phyloP scores from a whole-genome alignment of 2,113 vertebrate genomes.

The Atlantisia rogersi region DNA sequence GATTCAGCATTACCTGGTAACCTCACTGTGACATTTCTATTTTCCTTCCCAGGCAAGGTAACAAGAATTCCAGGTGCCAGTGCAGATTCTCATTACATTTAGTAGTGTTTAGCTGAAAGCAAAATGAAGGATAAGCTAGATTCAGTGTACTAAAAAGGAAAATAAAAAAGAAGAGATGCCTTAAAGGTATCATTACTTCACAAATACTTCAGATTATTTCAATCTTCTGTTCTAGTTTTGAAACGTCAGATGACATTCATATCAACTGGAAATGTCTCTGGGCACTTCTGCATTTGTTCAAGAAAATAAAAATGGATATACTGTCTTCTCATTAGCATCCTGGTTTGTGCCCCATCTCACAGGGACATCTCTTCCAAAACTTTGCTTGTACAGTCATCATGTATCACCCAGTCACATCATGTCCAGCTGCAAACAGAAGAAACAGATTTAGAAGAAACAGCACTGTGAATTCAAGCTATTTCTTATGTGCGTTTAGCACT shows the following conservation, averaged over 20 bases:
- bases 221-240: not conserved
- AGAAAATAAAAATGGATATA: not conserved
- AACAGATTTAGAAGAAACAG: not conserved
- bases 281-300: not conserved
- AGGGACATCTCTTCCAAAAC: not conserved
- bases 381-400: not conserved
- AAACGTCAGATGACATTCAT: not conserved
- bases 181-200: not conserved
- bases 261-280: not conserved
- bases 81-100: not conserved
- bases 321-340: not conserved
- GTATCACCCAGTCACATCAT: constrained; percentile 80
- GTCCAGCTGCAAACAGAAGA: constrained; percentile 87
- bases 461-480: not conserved
- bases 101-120: not conserved
- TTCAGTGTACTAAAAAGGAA: not conserved
- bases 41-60: not conserved
- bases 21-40: not conserved
- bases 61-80: not conserved
- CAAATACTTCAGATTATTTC: not conserved
- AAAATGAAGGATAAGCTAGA: not conserved
- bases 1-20: not conserved
- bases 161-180: not conserved
- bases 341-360: not conserved
- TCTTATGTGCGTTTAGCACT: not conserved